phyloP scores from a whole-genome alignment of 2,113 vertebrate genomes.

The Diphyllodes magnificus region DNA sequence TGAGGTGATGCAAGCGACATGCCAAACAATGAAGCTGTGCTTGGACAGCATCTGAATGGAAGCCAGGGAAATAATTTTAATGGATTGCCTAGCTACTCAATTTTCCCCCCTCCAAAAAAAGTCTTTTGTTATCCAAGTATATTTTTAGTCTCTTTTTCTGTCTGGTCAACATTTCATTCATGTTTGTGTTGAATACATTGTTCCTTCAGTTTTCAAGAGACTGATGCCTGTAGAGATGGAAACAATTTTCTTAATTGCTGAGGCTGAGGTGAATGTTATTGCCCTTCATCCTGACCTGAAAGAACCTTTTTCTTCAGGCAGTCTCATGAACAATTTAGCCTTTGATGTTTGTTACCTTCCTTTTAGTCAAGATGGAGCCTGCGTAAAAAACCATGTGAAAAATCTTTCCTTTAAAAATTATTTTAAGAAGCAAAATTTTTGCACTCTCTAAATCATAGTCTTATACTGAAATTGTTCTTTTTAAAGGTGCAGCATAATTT shows the following conservation, averaged over 20 bases:
- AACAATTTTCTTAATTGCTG: conserved; percentile 40
- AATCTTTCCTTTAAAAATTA: background rate
- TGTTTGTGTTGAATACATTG: background rate
- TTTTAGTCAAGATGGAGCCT: background rate
- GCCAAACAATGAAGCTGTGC: conserved; percentile 40
- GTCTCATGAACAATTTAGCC: background rate
- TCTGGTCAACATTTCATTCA: conserved; percentile 58
- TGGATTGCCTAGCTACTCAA: conserved; percentile 13
- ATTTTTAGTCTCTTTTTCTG: conserved; percentile 26
- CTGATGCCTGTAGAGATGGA: background rate
- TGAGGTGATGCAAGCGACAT: background rate
- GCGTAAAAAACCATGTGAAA: background rate
- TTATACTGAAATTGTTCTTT: background rate
- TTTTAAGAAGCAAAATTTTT: background rate
- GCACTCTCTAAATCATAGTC: background rate
- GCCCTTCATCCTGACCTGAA: conserved; percentile 24
- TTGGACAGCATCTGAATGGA: conserved; percentile 51
- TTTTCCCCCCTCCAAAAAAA: background rate
- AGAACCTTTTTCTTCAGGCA: conserved; percentile 36
- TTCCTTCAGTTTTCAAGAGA: conserved; percentile 15
- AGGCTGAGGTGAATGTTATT: conserved; percentile 14
- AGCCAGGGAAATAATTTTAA: conserved; percentile 36
- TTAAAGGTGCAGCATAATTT: background rate
- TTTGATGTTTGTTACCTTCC: conserved; percentile 14
- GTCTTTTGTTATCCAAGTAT: conserved; percentile 18